Base-by-base conservation (phyloP, 2,797 vertebrate genomes). In the Halcyon badia region DNA sequence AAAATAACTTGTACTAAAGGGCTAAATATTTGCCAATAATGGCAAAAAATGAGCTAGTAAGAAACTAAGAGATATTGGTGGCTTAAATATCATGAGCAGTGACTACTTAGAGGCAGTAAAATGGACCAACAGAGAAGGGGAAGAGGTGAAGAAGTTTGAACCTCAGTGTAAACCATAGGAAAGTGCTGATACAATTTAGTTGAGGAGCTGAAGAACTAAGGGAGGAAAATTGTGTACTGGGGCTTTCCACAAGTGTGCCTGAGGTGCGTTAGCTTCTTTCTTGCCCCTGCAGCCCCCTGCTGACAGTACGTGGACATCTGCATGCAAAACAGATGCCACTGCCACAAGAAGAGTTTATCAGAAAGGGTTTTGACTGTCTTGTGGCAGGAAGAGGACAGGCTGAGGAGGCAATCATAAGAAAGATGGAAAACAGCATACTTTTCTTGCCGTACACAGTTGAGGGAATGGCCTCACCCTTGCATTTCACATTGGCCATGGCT, bases 311-410 rank as follows among this genome's bases (percentile, higher is more conserved):
- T 12, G 20, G 42, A 25, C 33, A 33, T 17, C 41, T 58, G 21
- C 22, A 17, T 15, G 31, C 44, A 41, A 41, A 64, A 4, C 28
- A 62, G 41, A 26, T 31, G 42, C 35, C 10, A 62, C 41, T 1
- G 5, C n/a, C 28, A 39, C 21, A 15, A 10, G 26, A 41, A n/a
- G 10, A 7, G 12, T 42, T 68, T 30, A 8, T 37, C 28, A 18
- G 22, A 64, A 71, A 30, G 22, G 7, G 3, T 58, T 82, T 54
- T 48, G n/a, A 60, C 21, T 41, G 39, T 44, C 11, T 25, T 52
- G 22, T 49, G 22, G 12, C 25, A 48, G 16, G 42, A 54, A 66
- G 46, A 80, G 22, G 5, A 8, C 0, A 0, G 22, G 4, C 5
- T 61, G n/a, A 30, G 30, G 16, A 30, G 3, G 20, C 12, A 78